Conservation (phyloP, 2,888 invertebrate genomes). For the Muscina levida region DNA sequence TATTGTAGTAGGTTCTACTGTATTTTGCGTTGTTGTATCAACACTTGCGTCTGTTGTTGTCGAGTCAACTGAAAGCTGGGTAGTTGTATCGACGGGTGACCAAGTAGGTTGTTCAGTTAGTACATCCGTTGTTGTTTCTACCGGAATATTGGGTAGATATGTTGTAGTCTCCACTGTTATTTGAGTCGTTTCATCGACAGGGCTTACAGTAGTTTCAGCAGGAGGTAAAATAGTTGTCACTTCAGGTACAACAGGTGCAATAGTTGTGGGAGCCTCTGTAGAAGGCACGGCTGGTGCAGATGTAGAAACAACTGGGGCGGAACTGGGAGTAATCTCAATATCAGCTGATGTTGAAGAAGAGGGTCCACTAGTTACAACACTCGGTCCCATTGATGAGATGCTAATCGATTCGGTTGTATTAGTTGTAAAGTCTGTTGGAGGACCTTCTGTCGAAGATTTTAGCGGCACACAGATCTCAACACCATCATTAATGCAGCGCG, state of each 20-base stretch:
- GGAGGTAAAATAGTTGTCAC: conserved; percentile 27
- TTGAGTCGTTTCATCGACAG: conserved; percentile 49
- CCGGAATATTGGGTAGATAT: conserved; percentile 35
- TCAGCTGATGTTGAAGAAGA: conserved; percentile 5
- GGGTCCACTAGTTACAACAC: conserved; percentile 31
- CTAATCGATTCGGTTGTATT: not conserved
- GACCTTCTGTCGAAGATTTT: conserved; percentile 65
- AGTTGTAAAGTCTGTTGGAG: conserved; percentile 19
- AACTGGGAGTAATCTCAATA: conserved; percentile 22
- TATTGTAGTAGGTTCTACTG: conserved; percentile 42
- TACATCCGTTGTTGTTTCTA: conserved; percentile 25
- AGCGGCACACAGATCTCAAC: conserved; percentile 73
- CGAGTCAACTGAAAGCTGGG: not conserved
- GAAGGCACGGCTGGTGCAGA: conserved; percentile 4
- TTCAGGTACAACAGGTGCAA: not conserved
- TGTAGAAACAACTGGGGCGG: conserved; percentile 1
- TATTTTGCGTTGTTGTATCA: conserved; percentile 43
- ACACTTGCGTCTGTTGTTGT: no score
- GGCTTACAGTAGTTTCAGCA: conserved; percentile 36
- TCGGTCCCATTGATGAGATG: not conserved
- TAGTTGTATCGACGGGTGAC: conserved; percentile 22
- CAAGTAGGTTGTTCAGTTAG: no score
- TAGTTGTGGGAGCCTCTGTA: not conserved
- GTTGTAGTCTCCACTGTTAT: conserved; percentile 25
- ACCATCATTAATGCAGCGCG: conserved; percentile 76